phyloP scores from a whole-genome alignment of 1,140 invertebrate species.

The Camponotus floridanus region DNA sequence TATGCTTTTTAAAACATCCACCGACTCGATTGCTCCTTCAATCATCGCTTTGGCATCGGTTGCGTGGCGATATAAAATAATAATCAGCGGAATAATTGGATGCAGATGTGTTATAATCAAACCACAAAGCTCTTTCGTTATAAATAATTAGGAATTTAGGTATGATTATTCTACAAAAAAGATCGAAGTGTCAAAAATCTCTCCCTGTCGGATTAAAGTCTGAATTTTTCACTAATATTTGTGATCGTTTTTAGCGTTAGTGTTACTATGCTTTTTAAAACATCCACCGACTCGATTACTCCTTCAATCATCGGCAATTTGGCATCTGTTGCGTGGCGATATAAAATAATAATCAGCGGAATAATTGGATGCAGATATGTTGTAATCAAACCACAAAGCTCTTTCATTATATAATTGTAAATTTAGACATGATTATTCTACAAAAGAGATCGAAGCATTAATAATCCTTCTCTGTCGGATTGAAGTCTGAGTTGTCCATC shows the following conservation, averaged over 20 bases:
- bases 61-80: conserved; percentile 28
- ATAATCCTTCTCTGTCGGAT: neutral
- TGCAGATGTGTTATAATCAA: neutral
- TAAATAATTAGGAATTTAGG: too few species aligned
- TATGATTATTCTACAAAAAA: too few species aligned
- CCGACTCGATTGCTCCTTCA: conserved; percentile 5
- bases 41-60: conserved; percentile 42
- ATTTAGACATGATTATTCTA: neutral
- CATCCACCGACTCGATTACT: neutral
- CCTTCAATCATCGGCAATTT: conserved; percentile 8
- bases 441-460: neutral
- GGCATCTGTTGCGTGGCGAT: conserved; percentile 45
- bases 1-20: neutral
- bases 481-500: neutral
- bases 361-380: neutral
- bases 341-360: conserved; percentile 30
- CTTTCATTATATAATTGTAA: neutral
- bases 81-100: conserved; percentile 28
- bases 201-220: neutral
- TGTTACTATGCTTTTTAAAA: conserved; percentile 7
- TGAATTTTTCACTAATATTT: neutral
- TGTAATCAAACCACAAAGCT: neutral
- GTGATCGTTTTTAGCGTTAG: neutral
- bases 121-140: neutral
- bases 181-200: neutral